Conservation (phyloP, 2,888 invertebrate species). For the Ecliptopera silaceata region DNA sequence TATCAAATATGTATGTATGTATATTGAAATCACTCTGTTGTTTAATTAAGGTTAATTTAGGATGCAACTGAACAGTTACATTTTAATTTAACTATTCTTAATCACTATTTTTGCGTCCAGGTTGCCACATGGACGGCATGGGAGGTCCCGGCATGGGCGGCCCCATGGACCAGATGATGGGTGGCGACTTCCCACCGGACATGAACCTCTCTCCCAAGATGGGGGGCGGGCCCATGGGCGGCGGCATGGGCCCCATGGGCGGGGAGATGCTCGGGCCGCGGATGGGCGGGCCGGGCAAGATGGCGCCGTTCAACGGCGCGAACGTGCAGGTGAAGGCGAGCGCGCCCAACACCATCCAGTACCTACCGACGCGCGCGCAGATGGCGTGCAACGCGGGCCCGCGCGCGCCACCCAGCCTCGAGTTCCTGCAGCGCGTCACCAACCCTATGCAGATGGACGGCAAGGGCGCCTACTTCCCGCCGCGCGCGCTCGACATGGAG, state of each 20-base stretch:
- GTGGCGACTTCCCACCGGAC: conserved; percentile 77
- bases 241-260: conserved; percentile 79
- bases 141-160: conserved; percentile 79
- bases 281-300: conserved; percentile 81
- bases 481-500: conserved; percentile 76
- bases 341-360: conserved; percentile 99
- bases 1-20: too few species aligned
- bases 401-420: conserved; percentile 93
- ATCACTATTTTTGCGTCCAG: conserved; percentile 42
- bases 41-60: neutral
- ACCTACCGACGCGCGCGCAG: conserved; percentile 97
- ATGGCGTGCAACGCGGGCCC: conserved; percentile 87
- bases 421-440: conserved; percentile 94
- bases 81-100: too few species aligned
- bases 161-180: conserved; percentile 81
- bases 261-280: conserved; percentile 86
- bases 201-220: conserved; percentile 87
- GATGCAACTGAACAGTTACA: too few species aligned
- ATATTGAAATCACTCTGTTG: too few species aligned
- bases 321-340: conserved; percentile 97
- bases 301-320: conserved; percentile 83
- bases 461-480: conserved; percentile 87
- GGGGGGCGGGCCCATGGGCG: conserved; percentile 80
- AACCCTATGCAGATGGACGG: conserved; percentile 90
- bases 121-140: conserved; percentile 81